A percentile compares a stretch with the other conserved stretches of the same genome.
Evolutionary conservation across 2,113 vertebrate species (phyloP).

Genomic region (Crotalus horridus): DNA sequence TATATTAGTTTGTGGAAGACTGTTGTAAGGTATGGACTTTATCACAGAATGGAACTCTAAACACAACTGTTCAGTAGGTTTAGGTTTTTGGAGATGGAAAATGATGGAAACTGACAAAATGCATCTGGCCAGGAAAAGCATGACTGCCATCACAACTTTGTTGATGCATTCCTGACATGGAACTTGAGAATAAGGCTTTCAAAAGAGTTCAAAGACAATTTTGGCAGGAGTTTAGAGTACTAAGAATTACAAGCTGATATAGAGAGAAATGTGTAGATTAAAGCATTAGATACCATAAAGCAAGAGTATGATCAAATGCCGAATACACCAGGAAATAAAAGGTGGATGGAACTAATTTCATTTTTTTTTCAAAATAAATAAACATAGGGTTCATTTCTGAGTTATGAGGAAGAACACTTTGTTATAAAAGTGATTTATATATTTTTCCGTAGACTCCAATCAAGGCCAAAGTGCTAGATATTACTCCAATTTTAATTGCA

Average conservation of each 20-base stretch:
- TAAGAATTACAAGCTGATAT: constrained; percentile 7
- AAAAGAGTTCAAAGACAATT: constrained; percentile 13
- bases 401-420: background rate
- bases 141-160: background rate
- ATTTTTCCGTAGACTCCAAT: background rate
- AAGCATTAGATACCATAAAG: background rate
- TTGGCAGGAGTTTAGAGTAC: background rate
- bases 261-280: background rate
- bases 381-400: background rate
- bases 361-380: background rate
- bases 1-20: background rate
- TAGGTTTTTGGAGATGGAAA: background rate
- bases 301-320: background rate
- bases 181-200: constrained; percentile 3
- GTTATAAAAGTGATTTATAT: background rate
- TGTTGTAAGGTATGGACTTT: background rate
- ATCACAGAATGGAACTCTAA: background rate
- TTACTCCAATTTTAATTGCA: background rate
- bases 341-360: background rate
- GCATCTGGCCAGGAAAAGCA: constrained; percentile 15
- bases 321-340: background rate
- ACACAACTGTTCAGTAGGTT: background rate
- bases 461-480: background rate
- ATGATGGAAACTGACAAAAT: background rate
- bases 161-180: background rate